These are phyloP conservation scores for Darevskia mixta DNA, from an alignment of 2,797 vertebrate species.

Conservation along the genomic window DNA sequence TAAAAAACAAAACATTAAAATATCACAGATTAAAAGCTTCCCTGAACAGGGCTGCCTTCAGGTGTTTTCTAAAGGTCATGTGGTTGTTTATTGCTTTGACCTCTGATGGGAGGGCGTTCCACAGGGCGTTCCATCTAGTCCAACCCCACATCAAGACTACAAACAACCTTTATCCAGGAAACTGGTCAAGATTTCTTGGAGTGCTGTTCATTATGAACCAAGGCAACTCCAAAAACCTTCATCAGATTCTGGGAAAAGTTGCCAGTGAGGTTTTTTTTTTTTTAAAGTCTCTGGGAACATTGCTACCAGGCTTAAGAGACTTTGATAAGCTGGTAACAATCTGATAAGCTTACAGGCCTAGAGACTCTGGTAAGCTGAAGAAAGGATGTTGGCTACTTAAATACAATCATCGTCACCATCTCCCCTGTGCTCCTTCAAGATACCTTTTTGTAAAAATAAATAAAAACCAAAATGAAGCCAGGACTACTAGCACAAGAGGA, in stretches of 20 bases:
- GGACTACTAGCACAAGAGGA: too few relatives aligned
- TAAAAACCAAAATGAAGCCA: neutral
- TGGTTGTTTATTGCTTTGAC: too few relatives aligned
- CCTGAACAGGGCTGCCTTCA: too few relatives aligned
- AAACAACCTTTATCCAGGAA: neutral
- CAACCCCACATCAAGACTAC: neutral
- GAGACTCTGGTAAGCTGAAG: neutral
- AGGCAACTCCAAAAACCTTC: neutral
- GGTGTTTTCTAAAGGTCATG: too few relatives aligned
- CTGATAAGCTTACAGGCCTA: neutral
- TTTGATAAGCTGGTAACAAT: neutral
- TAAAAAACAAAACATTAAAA: too few relatives aligned
- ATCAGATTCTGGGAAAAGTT: neutral
- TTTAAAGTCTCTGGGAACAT: neutral
- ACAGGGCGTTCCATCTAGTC: too few relatives aligned
- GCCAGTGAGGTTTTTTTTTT: neutral
- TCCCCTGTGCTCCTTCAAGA: neutral
- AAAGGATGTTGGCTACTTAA: neutral
- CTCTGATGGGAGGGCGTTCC: too few relatives aligned
- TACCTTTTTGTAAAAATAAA: neutral
- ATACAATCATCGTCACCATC: neutral
- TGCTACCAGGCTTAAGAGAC: neutral
- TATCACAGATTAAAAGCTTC: too few relatives aligned
- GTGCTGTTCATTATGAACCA: too few relatives aligned
- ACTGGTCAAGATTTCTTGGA: neutral